Base-by-base conservation (phyloP, 2,113 vertebrate genomes). In the Holacanthus passer region DNA sequence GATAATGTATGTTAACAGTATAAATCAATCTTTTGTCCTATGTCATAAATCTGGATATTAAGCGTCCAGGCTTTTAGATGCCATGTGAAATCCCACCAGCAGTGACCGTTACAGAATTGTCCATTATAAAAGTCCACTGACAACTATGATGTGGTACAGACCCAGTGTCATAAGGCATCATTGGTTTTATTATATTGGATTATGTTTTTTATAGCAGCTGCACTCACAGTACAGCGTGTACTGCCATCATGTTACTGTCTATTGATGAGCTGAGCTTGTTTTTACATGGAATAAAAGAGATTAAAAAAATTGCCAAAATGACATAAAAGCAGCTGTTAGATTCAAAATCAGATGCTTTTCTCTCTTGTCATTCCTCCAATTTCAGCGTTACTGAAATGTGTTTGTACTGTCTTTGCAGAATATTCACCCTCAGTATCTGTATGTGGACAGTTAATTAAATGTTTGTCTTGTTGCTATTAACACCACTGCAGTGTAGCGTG, bases 391-490 rank as follows among this genome's bases (percentile, higher is more conserved):
- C 24, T n/a, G 31, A 55, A 73, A 13, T 53, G 41, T 73, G 19
- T 74, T 73, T 73, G 52, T 37, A 67, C 53, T 77, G 56, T 79
- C 9, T 81, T 81, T n/a, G n/a, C n/a, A n/a, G n/a, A n/a, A n/a
- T 68, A 65, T 56, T 65, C 6, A 45, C 50, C 8, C 39, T 24
- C 65, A 48, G 39, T 27, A 31, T 7, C 7, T 62, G 48, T 45
- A 27, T 43, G 29, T 77, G 5, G 19, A 5, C 5, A 24, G 59
- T 62, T 6, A 11, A 16, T 45, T 20, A 27, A 65, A 66, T 67
- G 59, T 45, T 13, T 66, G 3, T 66, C 2, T 70, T 81, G 35
- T 37, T 72, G 31, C 22, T 52, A 4, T 47, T 77, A 13, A 41
- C 73, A 50, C 17, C 22, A 35, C 35, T 81, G 67, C 24, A 69